These are phyloP conservation scores for Melitaea athalia DNA, from an alignment of 2,888 invertebrate species.

Conservation along the genomic window DNA sequence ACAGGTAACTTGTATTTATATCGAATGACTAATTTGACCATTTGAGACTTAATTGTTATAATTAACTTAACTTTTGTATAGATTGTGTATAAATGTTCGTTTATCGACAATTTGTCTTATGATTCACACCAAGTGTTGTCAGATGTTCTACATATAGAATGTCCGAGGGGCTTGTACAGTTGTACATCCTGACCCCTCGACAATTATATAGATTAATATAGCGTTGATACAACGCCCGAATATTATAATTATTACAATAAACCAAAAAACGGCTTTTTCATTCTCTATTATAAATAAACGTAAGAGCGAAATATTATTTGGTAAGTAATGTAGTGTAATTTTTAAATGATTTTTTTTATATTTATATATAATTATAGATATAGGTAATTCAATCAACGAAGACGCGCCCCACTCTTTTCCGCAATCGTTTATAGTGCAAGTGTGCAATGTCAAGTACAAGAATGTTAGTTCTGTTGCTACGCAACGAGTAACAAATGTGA, in stretches of 20 bases:
- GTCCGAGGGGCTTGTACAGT: conserved; percentile 12
- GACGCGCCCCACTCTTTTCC: no score
- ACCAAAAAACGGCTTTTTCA: conserved; percentile 77
- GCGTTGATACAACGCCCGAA: conserved; percentile 58
- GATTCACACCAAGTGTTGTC: neutral
- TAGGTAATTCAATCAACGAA: no score
- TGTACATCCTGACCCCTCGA: conserved; percentile 18
- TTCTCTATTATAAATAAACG: conserved; percentile 61
- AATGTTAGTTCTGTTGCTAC: no score
- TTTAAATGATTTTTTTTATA: conserved; percentile 38
- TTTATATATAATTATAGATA: conserved; percentile 25
- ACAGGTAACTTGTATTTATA: no score
- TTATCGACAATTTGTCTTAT: neutral
- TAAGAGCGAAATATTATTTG: conserved; percentile 72
- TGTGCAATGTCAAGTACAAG: no score
- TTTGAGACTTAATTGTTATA: neutral
- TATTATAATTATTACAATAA: conserved; percentile 56
- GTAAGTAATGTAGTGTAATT: conserved; percentile 63
- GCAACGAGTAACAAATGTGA: no score
- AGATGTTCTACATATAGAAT: conserved; percentile 6
- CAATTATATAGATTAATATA: conserved; percentile 46
- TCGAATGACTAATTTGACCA: neutral
- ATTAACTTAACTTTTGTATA: no score
- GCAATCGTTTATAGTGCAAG: no score
- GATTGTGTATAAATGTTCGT: neutral